These are phyloP conservation scores for Chironomus riparius DNA, from an alignment of 2,888 invertebrate genomes.

Conservation along the genomic window DNA sequence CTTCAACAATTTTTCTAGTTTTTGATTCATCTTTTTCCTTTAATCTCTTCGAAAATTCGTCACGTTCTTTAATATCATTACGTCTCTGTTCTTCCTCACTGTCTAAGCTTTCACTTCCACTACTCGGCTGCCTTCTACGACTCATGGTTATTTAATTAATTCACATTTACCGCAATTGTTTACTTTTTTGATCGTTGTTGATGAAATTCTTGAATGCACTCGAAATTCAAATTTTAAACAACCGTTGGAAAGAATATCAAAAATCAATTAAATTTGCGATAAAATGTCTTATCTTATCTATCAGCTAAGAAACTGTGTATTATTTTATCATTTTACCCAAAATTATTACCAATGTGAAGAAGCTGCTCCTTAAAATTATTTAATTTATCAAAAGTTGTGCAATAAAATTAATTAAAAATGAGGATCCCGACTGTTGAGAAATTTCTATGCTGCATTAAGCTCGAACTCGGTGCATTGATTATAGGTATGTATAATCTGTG, in stretches of 20 bases:
- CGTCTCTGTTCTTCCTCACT: conserved; percentile 73
- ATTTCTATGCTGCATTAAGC: background rate
- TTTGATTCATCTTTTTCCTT: conserved; percentile 82
- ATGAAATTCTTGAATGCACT: background rate
- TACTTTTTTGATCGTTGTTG: background rate
- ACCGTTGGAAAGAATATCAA: background rate
- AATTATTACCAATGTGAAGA: too few species aligned
- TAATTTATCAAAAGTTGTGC: background rate
- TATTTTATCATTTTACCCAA: background rate
- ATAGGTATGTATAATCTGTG: background rate
- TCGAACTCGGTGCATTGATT: background rate
- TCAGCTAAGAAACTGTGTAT: background rate
- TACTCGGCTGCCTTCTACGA: conserved; percentile 33
- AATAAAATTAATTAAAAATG: background rate
- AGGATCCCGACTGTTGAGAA: background rate
- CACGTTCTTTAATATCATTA: conserved; percentile 81
- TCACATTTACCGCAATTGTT: background rate
- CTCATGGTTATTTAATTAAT: background rate
- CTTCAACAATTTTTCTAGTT: conserved; percentile 66
- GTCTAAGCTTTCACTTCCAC: conserved; percentile 45
- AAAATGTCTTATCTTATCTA: background rate
- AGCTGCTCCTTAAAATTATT: background rate
- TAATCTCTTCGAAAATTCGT: conserved; percentile 85
- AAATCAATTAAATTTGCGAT: too few species aligned
- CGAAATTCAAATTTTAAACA: background rate